Evolutionary conservation across 2,888 invertebrate genomes (phyloP), one percentile per base, ranked within the genome.

Genomic region (Oscheius onirici): DNA sequence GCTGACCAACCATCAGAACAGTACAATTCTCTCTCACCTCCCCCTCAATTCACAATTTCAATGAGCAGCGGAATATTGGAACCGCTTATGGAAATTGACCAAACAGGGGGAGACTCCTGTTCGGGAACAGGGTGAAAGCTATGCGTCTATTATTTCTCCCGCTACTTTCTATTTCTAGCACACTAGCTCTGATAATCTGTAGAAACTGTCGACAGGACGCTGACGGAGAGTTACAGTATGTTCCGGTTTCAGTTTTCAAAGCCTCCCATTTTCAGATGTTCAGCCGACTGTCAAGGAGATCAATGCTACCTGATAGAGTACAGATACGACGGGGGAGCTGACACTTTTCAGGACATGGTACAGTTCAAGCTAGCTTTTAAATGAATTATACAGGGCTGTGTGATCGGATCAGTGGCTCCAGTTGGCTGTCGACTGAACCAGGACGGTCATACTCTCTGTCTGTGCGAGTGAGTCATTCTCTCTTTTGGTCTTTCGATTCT

Each of bases 341-440:
- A 63, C n/a, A 26, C 26, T 28, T 63, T 63, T 34, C 49, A 46
- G 24, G 63, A 63, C 22, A 43, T 26, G 43, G 60, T 60, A 43
- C 8, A 10, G 17, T 3, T 17, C 2, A 49, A 17, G 49, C n/a
- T 17, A 8, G 10, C 8, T 17, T 15, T 17, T 11, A 34, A 34
- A 34, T 6, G 34, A 1, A 13, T 15, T 15, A 11, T 43, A 44
- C 11, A 75, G 69, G 78, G 78, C 26, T 78, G 78, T 46, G 60
- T 78, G 0, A 71, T 78, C 28, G 78, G 78, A 3, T 67, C 76
- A 20, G 5, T 67, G 1, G 46, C 71, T 28, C 28, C 76, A 20
- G 68, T 67, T 40, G 78, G 78, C 11, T 78, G 78, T 69, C 66
- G 78, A 26, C 52, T 73, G 40, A 78, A 78, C 63, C 73, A 76